These are phyloP conservation scores for Coelopa pilipes DNA, from an alignment of 2,888 invertebrate species.

Conservation along the genomic window DNA sequence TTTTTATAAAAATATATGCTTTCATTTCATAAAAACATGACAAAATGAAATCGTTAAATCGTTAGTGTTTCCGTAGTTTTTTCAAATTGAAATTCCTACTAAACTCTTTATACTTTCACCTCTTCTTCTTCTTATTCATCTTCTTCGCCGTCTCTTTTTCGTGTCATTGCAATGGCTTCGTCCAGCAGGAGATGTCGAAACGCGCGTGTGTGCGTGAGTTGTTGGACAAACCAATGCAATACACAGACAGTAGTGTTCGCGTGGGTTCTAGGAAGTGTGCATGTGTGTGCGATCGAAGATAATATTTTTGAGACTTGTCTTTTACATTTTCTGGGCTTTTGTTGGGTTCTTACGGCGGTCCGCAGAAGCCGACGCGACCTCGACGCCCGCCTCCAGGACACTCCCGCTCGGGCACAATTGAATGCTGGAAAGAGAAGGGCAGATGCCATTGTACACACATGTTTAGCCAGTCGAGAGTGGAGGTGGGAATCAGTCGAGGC, in stretches of 20 bases:
- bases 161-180: not conserved
- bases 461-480: too few species aligned
- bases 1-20: slow-evolving; percentile 32
- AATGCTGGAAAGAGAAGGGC: slow-evolving; percentile 9
- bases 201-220: not conserved
- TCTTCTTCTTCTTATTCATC: not conserved
- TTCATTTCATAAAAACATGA: slow-evolving; percentile 29
- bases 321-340: not conserved
- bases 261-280: not conserved
- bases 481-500: too few species aligned
- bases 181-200: not conserved
- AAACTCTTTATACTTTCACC: too few species aligned
- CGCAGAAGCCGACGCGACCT: not conserved
- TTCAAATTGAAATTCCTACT: slow-evolving; percentile 1
- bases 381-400: not conserved
- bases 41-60: slow-evolving; percentile 29
- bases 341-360: not conserved
- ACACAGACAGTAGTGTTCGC: not conserved
- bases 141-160: not conserved
- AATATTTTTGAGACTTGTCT: not conserved
- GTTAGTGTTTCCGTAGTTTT: slow-evolving; percentile 3
- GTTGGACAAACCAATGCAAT: slow-evolving; percentile 17
- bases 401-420: slow-evolving; percentile 1
- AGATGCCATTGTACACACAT: not conserved
- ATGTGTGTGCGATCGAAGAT: not conserved